A percentile compares a stretch with the other conserved stretches of the same genome.
These are phyloP conservation scores for Tyto alba DNA, from an alignment of 2,113 vertebrate species.

Conservation along the genomic window DNA sequence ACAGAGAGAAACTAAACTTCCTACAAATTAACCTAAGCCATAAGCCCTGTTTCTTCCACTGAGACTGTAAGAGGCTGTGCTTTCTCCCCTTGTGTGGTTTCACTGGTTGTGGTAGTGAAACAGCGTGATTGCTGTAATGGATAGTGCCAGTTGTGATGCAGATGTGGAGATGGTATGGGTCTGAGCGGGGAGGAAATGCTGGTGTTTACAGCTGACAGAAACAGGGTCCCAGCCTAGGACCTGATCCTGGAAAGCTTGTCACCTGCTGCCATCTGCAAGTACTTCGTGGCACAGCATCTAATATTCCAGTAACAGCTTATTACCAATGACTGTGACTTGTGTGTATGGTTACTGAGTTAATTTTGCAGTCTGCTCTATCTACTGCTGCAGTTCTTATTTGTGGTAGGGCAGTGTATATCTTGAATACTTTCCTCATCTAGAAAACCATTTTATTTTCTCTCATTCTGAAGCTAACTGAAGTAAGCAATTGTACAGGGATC, in stretches of 20 bases:
- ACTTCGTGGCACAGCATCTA: neutral
- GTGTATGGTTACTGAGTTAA: neutral
- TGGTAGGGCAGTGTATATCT: neutral
- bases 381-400: neutral
- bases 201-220: neutral
- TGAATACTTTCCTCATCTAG: neutral
- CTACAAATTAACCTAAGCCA: neutral
- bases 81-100: neutral
- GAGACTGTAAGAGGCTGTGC: neutral
- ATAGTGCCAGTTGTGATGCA: neutral
- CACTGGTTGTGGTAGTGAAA: neutral
- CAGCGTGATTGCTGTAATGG: neutral
- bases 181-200: neutral
- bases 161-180: neutral
- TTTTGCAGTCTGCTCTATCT: neutral
- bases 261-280: constrained; percentile 39
- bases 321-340: neutral
- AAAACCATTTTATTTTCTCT: neutral
- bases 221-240: neutral
- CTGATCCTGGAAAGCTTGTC: neutral
- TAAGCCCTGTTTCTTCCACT: neutral
- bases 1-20: neutral
- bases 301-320: neutral
- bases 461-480: neutral
- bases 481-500: neutral